A percentile compares a stretch with the other conserved stretches of the same genome.
Evolutionary conservation across 2,888 invertebrate genomes (phyloP).

Genomic region (Microdon myrmicae): DNA sequence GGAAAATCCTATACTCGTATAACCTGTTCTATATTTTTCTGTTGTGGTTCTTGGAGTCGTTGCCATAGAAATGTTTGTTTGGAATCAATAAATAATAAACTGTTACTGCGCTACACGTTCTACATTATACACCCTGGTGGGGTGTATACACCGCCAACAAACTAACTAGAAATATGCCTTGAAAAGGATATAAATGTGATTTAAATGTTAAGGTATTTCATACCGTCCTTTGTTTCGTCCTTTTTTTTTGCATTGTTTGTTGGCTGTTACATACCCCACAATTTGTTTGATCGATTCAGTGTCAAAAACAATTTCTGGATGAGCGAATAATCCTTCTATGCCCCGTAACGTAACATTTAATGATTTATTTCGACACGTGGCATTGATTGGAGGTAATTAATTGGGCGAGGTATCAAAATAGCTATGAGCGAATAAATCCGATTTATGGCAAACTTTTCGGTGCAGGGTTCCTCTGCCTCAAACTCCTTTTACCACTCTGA

Average conservation of each 20-base stretch:
- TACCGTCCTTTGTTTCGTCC: too few relatives aligned
- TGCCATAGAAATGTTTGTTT: constrained; percentile 45
- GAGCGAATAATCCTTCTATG: too few relatives aligned
- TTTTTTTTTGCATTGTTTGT: neutral
- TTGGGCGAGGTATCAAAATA: too few relatives aligned
- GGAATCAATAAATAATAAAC: constrained; percentile 49
- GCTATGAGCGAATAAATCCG: too few relatives aligned
- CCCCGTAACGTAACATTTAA: too few relatives aligned
- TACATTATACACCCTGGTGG: neutral
- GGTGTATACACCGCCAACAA: neutral
- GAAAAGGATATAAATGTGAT: constrained; percentile 38
- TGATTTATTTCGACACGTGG: too few relatives aligned
- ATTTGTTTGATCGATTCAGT: constrained; percentile 45
- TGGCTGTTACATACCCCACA: neutral
- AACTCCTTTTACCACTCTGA: too few relatives aligned
- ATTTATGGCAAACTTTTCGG: too few relatives aligned
- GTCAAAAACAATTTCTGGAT: too few relatives aligned
- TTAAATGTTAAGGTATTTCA: constrained; percentile 33
- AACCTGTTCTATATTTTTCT: constrained; percentile 22
- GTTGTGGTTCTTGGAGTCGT: constrained; percentile 35
- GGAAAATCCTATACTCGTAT: too few relatives aligned
- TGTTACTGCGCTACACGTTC: constrained; percentile 18
- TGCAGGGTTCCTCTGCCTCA: too few relatives aligned
- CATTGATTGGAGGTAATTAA: too few relatives aligned
- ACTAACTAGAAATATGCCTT: constrained; percentile 13